Base-by-base conservation (phyloP, 1,140 invertebrate genomes). In the Metaphire vulgaris region DNA sequence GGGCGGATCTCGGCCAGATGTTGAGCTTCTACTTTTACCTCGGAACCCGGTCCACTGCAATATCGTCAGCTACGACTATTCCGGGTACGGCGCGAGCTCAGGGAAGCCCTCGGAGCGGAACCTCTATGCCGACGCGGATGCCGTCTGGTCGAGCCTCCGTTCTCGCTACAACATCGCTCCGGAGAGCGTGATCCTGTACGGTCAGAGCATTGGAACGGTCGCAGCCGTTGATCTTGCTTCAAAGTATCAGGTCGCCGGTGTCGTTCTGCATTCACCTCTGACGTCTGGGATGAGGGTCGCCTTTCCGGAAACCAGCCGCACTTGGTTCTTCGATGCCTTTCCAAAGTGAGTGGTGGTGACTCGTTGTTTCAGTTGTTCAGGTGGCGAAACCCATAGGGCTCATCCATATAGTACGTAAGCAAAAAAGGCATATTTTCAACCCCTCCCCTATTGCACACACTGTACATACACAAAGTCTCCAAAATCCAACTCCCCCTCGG, bases 271-370 rank as follows among this genome's bases (percentile, higher is more conserved):
- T 88, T 98, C 96, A 33, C 96, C 97, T 1, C 88, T 99, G 14
- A 97, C 97, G 91, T 98, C 95, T 76, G 97, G 96, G 12, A 95
- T 99, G 91, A 89, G 97, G 83, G 95, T 99, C 2, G 96, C 96
- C 66, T 99, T 99, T 87, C 95, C 96, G 26, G 97, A 97, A 81
- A 98, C 96, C 69, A 96, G 96, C 84, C 90, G 96, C 83, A 99
- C 97, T 26, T 99, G 96, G 96, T 99, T 98, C 88, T 99, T 98
- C 87, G 97, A 99, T 90, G 95, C 94, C 80, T 99, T 99, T 88
- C 95, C 96, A 80, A 98, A 94, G 95, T 97, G 98, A 76, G 74
- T 76, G 29, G n/a, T n/a, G n/a, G n/a, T n/a, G n/a, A n/a, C n/a
- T n/a, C n/a, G n/a, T n/a, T n/a, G n/a, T n/a, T n/a, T n/a, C n/a